These are phyloP conservation scores for Delphinus delphis DNA, from an alignment of 2,113 vertebrate species.

Conservation along the genomic window DNA sequence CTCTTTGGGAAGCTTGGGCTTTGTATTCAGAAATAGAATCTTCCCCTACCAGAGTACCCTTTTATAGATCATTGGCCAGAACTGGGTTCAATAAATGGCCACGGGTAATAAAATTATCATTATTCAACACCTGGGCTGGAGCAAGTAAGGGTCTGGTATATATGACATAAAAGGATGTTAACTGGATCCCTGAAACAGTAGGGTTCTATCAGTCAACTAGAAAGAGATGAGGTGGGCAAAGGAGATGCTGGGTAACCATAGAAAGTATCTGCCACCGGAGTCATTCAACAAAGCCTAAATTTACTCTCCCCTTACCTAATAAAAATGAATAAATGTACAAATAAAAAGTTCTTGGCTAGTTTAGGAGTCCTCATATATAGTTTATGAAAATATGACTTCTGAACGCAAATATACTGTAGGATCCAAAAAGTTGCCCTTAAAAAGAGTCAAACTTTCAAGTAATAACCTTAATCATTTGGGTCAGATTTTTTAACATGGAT, in stretches of 20 bases:
- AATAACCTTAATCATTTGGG: constrained; percentile 8
- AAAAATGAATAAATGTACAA: background rate
- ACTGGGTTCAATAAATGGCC: background rate
- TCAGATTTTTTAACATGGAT: background rate
- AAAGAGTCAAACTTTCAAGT: constrained; percentile 16
- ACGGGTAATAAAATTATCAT: background rate
- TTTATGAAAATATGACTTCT: background rate
- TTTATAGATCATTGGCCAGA: background rate
- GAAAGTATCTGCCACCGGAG: background rate
- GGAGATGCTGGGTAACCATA: background rate
- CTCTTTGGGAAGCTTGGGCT: background rate
- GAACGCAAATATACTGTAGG: background rate
- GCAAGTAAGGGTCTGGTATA: background rate
- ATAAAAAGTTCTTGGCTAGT: background rate
- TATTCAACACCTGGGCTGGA: background rate
- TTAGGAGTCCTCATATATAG: constrained; percentile 9
- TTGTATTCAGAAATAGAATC: constrained; percentile 30
- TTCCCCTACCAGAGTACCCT: background rate
- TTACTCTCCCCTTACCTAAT: background rate
- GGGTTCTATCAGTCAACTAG: background rate
- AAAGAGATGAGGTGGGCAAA: background rate
- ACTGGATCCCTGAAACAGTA: background rate
- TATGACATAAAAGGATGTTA: background rate
- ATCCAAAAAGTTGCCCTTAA: background rate
- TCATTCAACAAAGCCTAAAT: background rate